A percentile compares a stretch with the other conserved stretches of the same genome.
Conservation (phyloP, 2,888 invertebrate species). For the Cantharis rustica region DNA sequence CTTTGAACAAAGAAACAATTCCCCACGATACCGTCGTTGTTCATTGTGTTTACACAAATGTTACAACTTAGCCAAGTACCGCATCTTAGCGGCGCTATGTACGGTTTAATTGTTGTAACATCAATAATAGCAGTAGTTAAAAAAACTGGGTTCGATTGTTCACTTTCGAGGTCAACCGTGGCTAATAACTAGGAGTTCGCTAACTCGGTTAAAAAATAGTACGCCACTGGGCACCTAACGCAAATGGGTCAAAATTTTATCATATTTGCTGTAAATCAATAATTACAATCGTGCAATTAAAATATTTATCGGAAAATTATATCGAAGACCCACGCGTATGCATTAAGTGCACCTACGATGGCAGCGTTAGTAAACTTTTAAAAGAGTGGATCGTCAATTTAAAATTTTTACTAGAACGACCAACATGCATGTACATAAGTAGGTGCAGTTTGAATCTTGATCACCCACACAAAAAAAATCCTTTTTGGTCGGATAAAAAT, state of each 20-base stretch:
- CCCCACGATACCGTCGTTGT: neutral
- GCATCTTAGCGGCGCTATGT: neutral
- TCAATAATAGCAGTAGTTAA: neutral
- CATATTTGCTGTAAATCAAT: neutral
- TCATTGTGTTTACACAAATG: neutral
- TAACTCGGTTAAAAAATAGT: neutral
- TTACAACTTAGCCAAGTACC: neutral
- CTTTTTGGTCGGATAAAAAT: neutral
- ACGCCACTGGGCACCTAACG: neutral
- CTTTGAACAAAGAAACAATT: neutral
- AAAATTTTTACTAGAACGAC: neutral
- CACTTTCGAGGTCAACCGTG: neutral
- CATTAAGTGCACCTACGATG: neutral
- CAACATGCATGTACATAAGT: neutral
- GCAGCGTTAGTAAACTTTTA: neutral
- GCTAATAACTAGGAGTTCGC: neutral
- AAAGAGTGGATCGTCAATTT: neutral
- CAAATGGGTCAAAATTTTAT: neutral
- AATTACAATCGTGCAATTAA: neutral
- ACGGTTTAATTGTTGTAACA: neutral
- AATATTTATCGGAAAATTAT: neutral
- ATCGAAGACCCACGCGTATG: neutral
- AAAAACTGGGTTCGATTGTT: neutral
- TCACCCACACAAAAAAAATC: conserved; percentile 1
- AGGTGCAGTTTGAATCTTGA: neutral